Conservation (phyloP, 2,113 vertebrate species). For the Loxodonta africana region DNA sequence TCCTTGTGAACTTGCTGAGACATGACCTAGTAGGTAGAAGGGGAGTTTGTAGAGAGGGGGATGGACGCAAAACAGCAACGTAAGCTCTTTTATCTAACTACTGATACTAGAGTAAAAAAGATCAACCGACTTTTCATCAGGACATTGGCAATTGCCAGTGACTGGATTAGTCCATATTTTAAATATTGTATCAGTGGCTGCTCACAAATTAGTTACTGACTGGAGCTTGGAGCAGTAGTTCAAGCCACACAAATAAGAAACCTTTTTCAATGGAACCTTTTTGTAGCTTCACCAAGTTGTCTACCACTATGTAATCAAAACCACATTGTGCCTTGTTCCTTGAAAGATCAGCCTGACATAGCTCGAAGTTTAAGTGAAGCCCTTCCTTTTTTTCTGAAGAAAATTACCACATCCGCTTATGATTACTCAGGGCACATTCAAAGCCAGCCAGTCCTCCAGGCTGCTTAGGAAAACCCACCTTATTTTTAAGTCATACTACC, state of each 20-base stretch:
- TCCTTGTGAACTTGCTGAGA: slow-evolving; percentile 15
- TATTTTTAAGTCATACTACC: slow-evolving; percentile 43
- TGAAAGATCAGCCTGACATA: neutral
- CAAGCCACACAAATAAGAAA: neutral
- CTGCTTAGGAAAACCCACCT: neutral
- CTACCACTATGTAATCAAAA: slow-evolving; percentile 23
- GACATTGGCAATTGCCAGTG: neutral
- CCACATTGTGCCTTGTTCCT: neutral
- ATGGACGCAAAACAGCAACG: neutral
- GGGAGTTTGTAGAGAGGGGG: neutral
- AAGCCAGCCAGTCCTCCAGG: neutral
- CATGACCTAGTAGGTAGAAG: neutral
- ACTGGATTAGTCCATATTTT: neutral
- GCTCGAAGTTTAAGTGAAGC: slow-evolving; percentile 8
- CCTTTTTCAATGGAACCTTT: neutral
- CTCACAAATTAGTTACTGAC: slow-evolving; percentile 28
- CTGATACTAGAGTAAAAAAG: neutral
- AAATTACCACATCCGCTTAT: slow-evolving; percentile 21
- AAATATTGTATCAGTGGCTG: slow-evolving; percentile 19
- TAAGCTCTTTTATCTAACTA: neutral
- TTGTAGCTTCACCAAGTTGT: neutral
- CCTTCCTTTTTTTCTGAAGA: slow-evolving; percentile 26
- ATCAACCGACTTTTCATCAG: neutral
- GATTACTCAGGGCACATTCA: neutral
- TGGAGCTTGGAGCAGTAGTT: neutral